Evolutionary conservation across 2,888 invertebrate species (phyloP).

Genomic region (Punctoribates punctum): DNA sequence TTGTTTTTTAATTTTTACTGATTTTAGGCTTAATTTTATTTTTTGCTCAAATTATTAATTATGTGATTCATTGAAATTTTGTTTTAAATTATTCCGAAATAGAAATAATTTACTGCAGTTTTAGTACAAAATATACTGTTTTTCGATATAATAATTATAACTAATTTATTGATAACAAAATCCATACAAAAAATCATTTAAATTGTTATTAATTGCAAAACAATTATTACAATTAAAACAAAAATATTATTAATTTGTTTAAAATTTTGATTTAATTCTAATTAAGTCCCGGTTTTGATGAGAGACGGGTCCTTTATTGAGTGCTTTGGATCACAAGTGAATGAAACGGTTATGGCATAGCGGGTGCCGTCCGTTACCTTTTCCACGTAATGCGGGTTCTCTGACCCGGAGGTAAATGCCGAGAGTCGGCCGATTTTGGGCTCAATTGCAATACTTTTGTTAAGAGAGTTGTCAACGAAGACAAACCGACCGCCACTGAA

Average conservation of each 20-base stretch:
- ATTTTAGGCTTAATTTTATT: not conserved
- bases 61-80: not conserved
- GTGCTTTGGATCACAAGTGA: slow-evolving; percentile 70
- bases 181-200: not conserved
- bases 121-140: slow-evolving; percentile 9
- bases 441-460: slow-evolving; percentile 67
- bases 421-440: slow-evolving; percentile 72
- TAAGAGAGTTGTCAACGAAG: slow-evolving; percentile 62
- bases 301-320: slow-evolving; percentile 63
- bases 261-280: not conserved
- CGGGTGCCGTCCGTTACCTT: slow-evolving; percentile 69
- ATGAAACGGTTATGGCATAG: slow-evolving; percentile 79
- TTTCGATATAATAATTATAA: not conserved
- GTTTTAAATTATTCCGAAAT: not conserved
- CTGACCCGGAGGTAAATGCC: slow-evolving; percentile 80
- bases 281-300: not conserved
- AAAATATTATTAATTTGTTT: slow-evolving; percentile 7
- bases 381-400: slow-evolving; percentile 79
- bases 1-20: not conserved
- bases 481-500: slow-evolving; percentile 79
- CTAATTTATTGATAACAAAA: not conserved
- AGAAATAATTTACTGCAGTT: not conserved
- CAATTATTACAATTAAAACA: not conserved
- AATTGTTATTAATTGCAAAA: too few species aligned
- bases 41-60: not conserved